phyloP scores from a whole-genome alignment of 1,140 invertebrate species.

The Holotrichia oblita region DNA sequence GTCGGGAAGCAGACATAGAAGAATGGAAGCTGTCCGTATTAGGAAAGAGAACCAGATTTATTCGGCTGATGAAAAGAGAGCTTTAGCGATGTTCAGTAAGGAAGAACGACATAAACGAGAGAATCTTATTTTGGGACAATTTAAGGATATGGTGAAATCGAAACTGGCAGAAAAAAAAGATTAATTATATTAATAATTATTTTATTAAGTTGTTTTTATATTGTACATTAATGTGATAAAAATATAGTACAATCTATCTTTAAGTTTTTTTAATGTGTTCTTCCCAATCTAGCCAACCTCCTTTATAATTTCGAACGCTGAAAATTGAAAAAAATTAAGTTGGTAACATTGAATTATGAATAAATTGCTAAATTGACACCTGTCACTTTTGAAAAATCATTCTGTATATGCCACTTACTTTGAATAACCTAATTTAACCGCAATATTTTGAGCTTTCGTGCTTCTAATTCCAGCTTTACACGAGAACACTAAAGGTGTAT shows the following conservation, averaged over 20 bases:
- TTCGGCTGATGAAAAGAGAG: constrained; percentile 98
- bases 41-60: constrained; percentile 99
- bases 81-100: constrained; percentile 97
- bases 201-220: constrained; percentile 41
- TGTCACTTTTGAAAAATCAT: background rate
- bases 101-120: constrained; percentile 97
- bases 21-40: constrained; percentile 99
- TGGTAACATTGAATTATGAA: background rate
- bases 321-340: constrained; percentile 44
- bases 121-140: constrained; percentile 94
- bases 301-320: constrained; percentile 60
- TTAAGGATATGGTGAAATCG: constrained; percentile 88
- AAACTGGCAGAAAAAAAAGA: constrained; percentile 69
- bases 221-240: constrained; percentile 40
- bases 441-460: constrained; percentile 56
- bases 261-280: constrained; percentile 51
- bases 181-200: constrained; percentile 50
- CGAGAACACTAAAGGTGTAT: constrained; percentile 62
- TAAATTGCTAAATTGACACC: background rate
- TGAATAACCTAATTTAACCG: constrained; percentile 61
- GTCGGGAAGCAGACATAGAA: constrained; percentile 97
- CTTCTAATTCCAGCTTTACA: constrained; percentile 63
- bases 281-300: constrained; percentile 62
- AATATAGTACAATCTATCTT: constrained; percentile 45
- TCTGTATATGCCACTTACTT: constrained; percentile 54